Evolutionary conservation across 2,797 vertebrate genomes (phyloP).

Genomic region (Sciurus vulgaris): DNA sequence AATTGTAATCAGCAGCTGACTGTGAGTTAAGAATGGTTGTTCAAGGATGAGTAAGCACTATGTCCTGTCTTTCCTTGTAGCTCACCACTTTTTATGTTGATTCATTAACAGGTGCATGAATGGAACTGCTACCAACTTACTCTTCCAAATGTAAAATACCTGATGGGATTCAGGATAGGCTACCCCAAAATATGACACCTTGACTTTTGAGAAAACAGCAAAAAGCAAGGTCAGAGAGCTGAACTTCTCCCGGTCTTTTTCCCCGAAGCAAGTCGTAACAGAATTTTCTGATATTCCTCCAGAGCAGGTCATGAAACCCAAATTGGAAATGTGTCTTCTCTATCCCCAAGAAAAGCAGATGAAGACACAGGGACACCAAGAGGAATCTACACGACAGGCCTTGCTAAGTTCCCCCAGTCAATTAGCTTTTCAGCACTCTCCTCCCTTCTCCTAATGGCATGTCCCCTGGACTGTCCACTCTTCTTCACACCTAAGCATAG

Average conservation of each 20-base stretch:
- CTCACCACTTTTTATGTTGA: background rate
- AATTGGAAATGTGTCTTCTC: background rate
- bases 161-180: background rate
- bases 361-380: background rate
- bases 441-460: background rate
- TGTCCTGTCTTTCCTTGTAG: background rate
- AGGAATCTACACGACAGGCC: background rate
- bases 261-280: background rate
- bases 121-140: background rate
- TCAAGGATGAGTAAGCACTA: constrained; percentile 42
- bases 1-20: constrained; percentile 56
- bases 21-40: constrained; percentile 16
- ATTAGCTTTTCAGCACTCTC: background rate
- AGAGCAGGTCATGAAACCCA: background rate
- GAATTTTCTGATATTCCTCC: background rate
- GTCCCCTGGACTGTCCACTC: background rate
- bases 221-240: background rate
- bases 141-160: background rate
- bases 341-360: background rate
- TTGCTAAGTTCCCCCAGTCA: background rate
- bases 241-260: background rate
- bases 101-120: background rate
- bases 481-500: background rate
- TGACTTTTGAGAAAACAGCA: background rate
- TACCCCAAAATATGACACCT: background rate